Conservation (phyloP, 2,888 invertebrate species). For the Cerceris ruficornis region DNA sequence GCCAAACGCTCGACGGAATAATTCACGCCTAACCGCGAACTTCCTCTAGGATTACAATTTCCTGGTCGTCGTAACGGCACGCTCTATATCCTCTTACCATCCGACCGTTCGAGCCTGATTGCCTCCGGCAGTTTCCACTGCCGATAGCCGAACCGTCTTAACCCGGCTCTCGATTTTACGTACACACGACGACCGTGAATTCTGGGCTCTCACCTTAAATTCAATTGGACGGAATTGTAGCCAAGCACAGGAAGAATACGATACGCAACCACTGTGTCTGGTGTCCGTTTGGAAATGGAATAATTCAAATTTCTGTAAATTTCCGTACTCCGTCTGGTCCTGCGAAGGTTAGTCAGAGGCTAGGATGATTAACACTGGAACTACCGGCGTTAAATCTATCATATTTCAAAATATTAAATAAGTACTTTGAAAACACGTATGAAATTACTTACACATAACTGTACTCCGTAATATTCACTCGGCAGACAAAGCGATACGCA, state of each 20-base stretch:
- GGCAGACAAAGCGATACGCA: no score
- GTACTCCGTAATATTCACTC: no score
- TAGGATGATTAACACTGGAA: no score
- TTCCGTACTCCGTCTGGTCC: no score
- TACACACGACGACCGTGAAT: conserved; percentile 8
- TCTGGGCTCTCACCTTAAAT: conserved; percentile 1
- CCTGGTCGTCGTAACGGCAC: conserved; percentile 37
- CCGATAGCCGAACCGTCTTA: conserved; percentile 38
- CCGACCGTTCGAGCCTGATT: conserved; percentile 37
- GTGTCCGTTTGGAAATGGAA: no score
- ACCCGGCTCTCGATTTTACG: conserved; percentile 19
- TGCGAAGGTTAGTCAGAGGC: no score
- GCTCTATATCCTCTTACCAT: conserved; percentile 46
- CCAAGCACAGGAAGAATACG: background rate
- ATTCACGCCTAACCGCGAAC: conserved; percentile 57
- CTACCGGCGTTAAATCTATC: no score
- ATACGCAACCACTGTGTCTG: background rate
- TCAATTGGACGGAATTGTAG: conserved; percentile 14
- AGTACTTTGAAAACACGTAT: no score
- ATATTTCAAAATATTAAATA: no score
- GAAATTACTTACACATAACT: no score
- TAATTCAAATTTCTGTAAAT: no score
- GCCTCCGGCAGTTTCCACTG: conserved; percentile 32
- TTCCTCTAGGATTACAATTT: conserved; percentile 58
- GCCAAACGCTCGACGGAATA: conserved; percentile 36